Evolutionary conservation across 2,888 invertebrate genomes (phyloP), one percentile per base, ranked within the genome.

Genomic region (Vesta saturnalis): DNA sequence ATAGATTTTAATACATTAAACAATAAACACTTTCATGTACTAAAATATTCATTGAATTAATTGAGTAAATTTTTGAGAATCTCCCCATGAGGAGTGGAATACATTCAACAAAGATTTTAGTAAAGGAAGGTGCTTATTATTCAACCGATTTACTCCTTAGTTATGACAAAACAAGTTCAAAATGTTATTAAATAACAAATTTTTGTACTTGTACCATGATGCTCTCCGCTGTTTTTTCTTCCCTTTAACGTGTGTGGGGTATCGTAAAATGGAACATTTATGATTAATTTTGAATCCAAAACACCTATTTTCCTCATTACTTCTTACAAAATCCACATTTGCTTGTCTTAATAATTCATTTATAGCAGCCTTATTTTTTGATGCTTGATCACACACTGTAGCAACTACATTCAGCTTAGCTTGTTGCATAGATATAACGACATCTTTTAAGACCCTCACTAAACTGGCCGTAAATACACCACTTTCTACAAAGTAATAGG

Each of bases 181-280:
- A n/a, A n/a, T n/a, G n/a, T n/a, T n/a, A n/a, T n/a, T n/a, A n/a
- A n/a, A n/a, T n/a, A n/a, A n/a, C n/a, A n/a, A n/a, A n/a, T n/a
- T n/a, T n/a, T n/a, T n/a, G n/a, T n/a, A n/a, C n/a, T n/a, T n/a
- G n/a, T n/a, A n/a, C n/a, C n/a, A n/a, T n/a, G n/a, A n/a, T n/a
- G n/a, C n/a, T n/a, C n/a, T n/a, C n/a, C n/a, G n/a, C n/a, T n/a
- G n/a, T n/a, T n/a, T n/a, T n/a, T n/a, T n/a, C n/a, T n/a, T n/a
- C 64, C 64, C 56, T 58, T 58, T n/a, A 69, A 30, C 19, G 70
- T 39, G 22, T 71, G 71, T 14, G 69, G 71, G 55, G 43, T 39
- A 56, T 71, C 65, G 16, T 65, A 71, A 4, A 70, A 3, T 49
- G 65, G 69, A 6, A 70, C 16, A 19, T 64, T 60, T 60, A 64